phyloP scores from a whole-genome alignment of 2,888 invertebrate species.

The Dichetophora obliterata region DNA sequence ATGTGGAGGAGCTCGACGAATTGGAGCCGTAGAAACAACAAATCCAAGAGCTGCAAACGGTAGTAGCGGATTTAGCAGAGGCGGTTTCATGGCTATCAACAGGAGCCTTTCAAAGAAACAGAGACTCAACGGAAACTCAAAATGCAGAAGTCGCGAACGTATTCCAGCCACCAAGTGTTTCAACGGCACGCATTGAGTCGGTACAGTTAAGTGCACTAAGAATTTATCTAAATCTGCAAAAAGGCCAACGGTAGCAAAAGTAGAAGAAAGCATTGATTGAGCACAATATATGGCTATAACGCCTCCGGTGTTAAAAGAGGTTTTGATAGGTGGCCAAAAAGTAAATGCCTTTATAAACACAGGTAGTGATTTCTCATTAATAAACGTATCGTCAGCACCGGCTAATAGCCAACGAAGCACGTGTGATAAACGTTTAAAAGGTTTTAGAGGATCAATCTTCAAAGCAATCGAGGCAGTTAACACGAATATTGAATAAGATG shows the following conservation, averaged over 20 bases:
- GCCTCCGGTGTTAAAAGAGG: slow-evolving; percentile 39
- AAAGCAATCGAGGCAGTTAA: slow-evolving; percentile 30
- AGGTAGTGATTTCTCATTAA: slow-evolving; percentile 42
- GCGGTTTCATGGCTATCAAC: too few relatives aligned
- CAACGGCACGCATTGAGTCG: too few relatives aligned
- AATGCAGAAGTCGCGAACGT: too few relatives aligned
- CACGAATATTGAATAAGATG: slow-evolving; percentile 29
- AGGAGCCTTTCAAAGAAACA: too few relatives aligned
- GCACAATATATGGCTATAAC: slow-evolving; percentile 9
- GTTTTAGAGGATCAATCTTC: slow-evolving; percentile 44
- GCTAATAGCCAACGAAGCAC: background rate
- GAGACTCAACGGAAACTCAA: too few relatives aligned
- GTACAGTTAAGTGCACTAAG: too few relatives aligned
- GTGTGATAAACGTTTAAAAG: slow-evolving; percentile 36
- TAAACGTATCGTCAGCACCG: slow-evolving; percentile 33
- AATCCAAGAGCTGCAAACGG: too few relatives aligned
- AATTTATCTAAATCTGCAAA: too few relatives aligned
- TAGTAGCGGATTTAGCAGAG: too few relatives aligned
- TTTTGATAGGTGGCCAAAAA: slow-evolving; percentile 6
- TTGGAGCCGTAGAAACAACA: too few relatives aligned
- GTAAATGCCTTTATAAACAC: slow-evolving; percentile 43
- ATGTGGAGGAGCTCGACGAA: too few relatives aligned
- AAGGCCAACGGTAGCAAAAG: slow-evolving; percentile 24
- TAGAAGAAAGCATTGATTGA: slow-evolving; percentile 27
- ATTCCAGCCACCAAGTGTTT: too few relatives aligned